A percentile compares a stretch with the other conserved stretches of the same genome.
phyloP scores from a whole-genome alignment of 2,113 vertebrate species.

The Varanus komodoensis region DNA sequence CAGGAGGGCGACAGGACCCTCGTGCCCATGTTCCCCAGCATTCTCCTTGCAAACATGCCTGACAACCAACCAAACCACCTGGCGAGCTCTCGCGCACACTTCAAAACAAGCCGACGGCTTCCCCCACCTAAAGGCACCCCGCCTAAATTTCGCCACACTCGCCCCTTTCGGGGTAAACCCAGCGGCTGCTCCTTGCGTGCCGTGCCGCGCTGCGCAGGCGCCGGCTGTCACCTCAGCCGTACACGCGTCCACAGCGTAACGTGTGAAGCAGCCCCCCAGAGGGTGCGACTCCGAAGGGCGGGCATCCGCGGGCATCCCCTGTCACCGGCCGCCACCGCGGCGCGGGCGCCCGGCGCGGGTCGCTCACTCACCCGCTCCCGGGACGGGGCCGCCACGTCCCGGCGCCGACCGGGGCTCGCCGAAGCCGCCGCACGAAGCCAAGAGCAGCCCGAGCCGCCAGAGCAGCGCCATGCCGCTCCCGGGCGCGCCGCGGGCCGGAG shows the following conservation, averaged over 20 bases:
- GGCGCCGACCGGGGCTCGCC: not conserved
- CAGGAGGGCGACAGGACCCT: no score
- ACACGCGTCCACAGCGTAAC: not conserved
- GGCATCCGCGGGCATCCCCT: no score
- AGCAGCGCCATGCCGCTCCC: not conserved
- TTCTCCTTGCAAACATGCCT: not conserved
- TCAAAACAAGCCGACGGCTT: not conserved
- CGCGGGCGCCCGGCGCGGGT: no score
- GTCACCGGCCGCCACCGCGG: no score
- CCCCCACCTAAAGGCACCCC: not conserved
- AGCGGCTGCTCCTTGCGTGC: no score
- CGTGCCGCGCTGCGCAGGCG: not conserved
- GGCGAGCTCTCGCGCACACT: not conserved
- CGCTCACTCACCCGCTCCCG: not conserved
- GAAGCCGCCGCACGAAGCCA: not conserved
- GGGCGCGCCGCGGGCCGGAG: not conserved
- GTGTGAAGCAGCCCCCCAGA: no score
- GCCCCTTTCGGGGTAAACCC: no score
- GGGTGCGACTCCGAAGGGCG: no score
- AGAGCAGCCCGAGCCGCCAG: not conserved
- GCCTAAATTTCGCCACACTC: no score
- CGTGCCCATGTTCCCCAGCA: no score
- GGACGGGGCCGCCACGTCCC: no score
- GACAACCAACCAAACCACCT: not conserved
- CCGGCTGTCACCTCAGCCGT: not conserved